Percentiles rank a stretch among this genome's conserved stretches.
Evolutionary conservation across 1,140 invertebrate species (phyloP).

Genomic region (Drosophila nigrodunni): DNA sequence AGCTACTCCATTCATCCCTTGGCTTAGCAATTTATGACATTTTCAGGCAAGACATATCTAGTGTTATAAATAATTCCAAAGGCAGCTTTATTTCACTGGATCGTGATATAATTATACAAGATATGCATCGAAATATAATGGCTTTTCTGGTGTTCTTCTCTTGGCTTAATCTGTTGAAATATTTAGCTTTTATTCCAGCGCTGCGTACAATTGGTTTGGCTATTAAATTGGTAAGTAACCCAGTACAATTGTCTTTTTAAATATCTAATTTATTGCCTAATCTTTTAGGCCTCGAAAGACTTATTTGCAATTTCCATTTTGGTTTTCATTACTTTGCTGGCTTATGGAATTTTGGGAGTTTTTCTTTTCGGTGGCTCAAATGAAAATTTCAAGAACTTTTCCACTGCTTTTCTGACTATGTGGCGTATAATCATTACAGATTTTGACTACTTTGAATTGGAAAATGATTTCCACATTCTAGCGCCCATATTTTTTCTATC

Average conservation of each 20-base stretch:
- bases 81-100: background rate
- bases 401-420: slow-evolving; percentile 88
- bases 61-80: background rate
- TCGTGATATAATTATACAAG: background rate
- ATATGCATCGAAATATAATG: slow-evolving; percentile 11
- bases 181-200: slow-evolving; percentile 88
- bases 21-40: background rate
- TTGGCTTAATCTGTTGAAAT: slow-evolving; percentile 44
- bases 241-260: too few relatives aligned
- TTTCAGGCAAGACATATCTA: background rate
- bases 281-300: slow-evolving; percentile 88
- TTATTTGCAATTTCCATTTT: slow-evolving; percentile 90
- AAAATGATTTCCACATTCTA: slow-evolving; percentile 88
- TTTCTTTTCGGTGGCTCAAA: slow-evolving; percentile 88
- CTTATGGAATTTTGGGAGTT: slow-evolving; percentile 89
- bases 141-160: slow-evolving; percentile 43
- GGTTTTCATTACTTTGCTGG: slow-evolving; percentile 92
- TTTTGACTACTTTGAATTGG: slow-evolving; percentile 90
- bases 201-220: slow-evolving; percentile 90
- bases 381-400: slow-evolving; percentile 87
- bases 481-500: slow-evolving; percentile 91
- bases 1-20: background rate
- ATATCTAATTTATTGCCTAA: background rate
- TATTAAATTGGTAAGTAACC: slow-evolving; percentile 68
- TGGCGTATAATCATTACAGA: slow-evolving; percentile 91